phyloP scores from a whole-genome alignment of 2,888 invertebrate genomes.

The Spialia ferax region DNA sequence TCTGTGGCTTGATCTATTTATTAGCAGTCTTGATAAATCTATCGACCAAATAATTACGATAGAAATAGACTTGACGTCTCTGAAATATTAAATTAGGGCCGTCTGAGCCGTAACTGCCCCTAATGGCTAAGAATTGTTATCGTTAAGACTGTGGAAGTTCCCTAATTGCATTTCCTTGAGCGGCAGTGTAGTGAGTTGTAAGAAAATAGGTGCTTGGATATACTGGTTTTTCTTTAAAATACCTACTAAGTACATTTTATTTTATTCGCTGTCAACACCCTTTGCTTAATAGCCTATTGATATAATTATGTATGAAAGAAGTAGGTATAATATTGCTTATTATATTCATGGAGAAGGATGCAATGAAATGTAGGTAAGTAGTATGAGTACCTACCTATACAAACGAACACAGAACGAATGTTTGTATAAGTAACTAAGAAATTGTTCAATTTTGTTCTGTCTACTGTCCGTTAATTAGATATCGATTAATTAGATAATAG shows the following conservation, averaged over 20 bases:
- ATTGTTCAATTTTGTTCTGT: no score
- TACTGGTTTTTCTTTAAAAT: neutral
- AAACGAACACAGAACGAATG: no score
- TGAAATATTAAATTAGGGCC: conserved; percentile 29
- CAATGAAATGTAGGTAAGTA: no score
- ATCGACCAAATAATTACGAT: conserved; percentile 13
- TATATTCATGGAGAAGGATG: no score
- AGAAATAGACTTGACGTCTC: conserved; percentile 14
- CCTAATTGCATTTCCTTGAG: conserved; percentile 20
- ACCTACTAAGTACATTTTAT: neutral
- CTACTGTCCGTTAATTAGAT: no score
- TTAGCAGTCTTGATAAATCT: conserved; percentile 8
- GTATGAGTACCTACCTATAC: no score
- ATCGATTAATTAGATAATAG: no score
- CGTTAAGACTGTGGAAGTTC: conserved; percentile 17
- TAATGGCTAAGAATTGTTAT: conserved; percentile 23
- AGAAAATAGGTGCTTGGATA: conserved; percentile 5
- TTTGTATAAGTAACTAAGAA: no score
- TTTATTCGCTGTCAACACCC: neutral
- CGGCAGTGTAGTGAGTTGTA: neutral
- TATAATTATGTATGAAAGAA: no score
- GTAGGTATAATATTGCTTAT: no score
- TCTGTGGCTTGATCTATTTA: neutral
- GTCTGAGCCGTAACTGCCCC: conserved; percentile 17
- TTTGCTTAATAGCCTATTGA: no score